These are phyloP conservation scores for Heliconius hortense DNA, from an alignment of 2,888 invertebrate genomes.

Conservation along the genomic window DNA sequence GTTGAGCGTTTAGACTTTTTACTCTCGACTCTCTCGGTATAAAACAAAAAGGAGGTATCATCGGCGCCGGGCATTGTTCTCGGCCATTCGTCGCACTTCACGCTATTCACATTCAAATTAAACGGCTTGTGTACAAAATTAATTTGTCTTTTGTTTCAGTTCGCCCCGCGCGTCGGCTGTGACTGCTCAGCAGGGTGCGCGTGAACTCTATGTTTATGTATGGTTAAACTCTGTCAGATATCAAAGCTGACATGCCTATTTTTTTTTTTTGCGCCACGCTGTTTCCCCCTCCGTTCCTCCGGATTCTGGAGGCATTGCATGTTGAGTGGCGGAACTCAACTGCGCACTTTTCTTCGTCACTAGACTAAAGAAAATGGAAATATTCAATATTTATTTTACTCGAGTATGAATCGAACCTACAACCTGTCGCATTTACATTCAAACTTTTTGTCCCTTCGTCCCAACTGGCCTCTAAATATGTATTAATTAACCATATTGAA, in stretches of 20 bases:
- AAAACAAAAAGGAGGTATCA: constrained; percentile 76
- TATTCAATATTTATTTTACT: too few species aligned
- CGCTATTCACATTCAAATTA: constrained; percentile 82
- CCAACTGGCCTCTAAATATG: too few species aligned
- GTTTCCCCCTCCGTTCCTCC: too few species aligned
- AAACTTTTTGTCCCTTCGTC: too few species aligned
- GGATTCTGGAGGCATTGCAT: too few species aligned
- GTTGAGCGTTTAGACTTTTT: constrained; percentile 76
- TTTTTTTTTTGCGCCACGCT: neutral
- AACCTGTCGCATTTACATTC: too few species aligned
- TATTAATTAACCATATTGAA: neutral
- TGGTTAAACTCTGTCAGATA: neutral
- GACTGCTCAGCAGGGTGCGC: constrained; percentile 66
- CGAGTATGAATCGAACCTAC: too few species aligned
- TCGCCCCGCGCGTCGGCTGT: constrained; percentile 65
- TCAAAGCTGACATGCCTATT: neutral
- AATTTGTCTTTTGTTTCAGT: constrained; percentile 82
- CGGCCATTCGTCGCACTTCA: constrained; percentile 81
- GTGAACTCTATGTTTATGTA: neutral
- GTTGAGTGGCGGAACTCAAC: too few species aligned
- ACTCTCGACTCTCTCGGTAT: constrained; percentile 63
- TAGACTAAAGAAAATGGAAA: too few species aligned
- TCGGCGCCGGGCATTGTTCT: constrained; percentile 81
- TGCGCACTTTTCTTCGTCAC: too few species aligned
- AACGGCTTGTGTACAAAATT: constrained; percentile 81